Evolutionary conservation across 1,140 invertebrate species (phyloP), one percentile per base, ranked within the genome.

Genomic region (Brachionus koreanus): DNA sequence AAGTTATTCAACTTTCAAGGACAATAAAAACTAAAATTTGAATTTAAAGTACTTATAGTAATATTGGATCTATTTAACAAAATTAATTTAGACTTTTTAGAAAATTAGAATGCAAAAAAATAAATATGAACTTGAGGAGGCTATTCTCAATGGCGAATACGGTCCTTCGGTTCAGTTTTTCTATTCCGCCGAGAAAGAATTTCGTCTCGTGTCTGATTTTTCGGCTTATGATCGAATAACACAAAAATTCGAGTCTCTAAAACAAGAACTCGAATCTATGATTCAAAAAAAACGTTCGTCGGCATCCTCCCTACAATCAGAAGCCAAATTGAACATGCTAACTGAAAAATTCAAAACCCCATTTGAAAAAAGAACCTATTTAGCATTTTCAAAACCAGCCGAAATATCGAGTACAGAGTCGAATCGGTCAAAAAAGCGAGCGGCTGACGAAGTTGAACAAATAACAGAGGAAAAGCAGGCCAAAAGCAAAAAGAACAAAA

Each of bases 31-130:
- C 29, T 29, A 29, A 29, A 29, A 29, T 29, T 29, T 29, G 29
- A 29, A 29, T 29, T 29, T 29, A 29, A 29, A 29, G 29, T 29
- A 29, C 29, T 29, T 29, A 29, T 29, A 3, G 29, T 3, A 29
- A 29, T 29, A 29, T 29, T 2, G 29, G 3, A 29, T 29, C 29
- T 2, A 29, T 29, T 29, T 29, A 19, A 25, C n/a, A n/a, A 57
- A 57, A 57, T 3, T 49, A 49, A 33, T 4, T 69, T 39, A 69
- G 37, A 42, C 4, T 23, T 23, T 33, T 65, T 16, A 33, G n/a
- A 13, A 74, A 74, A 49, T 7, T 33, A 74, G 25, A 74, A 74
- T 74, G 69, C 19, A 25, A 29, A 74, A 39, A 33, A 74, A 43
- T 46, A 74, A 74, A 16, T 25, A 74, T n/a, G 19, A 74, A 49